Evolutionary conservation across 2,888 invertebrate species (phyloP).

Genomic region (Spilosoma lubricipeda): DNA sequence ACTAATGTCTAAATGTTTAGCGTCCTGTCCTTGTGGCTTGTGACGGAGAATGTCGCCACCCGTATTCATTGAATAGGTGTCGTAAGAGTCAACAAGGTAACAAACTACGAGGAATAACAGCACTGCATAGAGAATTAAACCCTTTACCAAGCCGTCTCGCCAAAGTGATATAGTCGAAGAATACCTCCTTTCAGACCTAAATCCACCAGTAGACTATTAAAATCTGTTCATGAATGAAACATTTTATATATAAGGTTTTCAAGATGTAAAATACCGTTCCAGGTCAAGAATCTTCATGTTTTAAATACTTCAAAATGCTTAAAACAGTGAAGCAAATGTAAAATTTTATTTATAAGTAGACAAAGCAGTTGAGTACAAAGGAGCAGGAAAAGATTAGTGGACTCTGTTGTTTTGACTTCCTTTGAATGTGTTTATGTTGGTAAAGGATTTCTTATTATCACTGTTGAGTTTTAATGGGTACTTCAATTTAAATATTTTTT

Average conservation of each 20-base stretch:
- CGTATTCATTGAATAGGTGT: no score
- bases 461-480: not conserved
- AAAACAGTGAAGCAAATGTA: slow-evolving; percentile 2
- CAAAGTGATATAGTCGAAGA: no score
- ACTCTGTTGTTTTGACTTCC: not conserved
- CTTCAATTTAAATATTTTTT: not conserved
- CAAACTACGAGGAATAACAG: no score
- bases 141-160: no score
- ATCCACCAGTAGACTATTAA: no score
- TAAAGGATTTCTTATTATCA: slow-evolving; percentile 5
- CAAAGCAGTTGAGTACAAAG: slow-evolving; percentile 8
- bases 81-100: no score
- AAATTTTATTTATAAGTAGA: slow-evolving; percentile 1
- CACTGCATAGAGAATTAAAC: no score
- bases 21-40: no score
- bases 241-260: not conserved
- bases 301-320: not conserved
- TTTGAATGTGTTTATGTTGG: slow-evolving; percentile 5
- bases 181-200: no score
- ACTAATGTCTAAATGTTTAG: no score
- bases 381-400: slow-evolving; percentile 6
- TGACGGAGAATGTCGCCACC: no score
- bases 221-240: not conserved
- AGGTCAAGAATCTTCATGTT: not conserved
- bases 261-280: not conserved